These are phyloP conservation scores for Phoebastria nigripes DNA, from an alignment of 2,797 vertebrate genomes.

Conservation along the genomic window DNA sequence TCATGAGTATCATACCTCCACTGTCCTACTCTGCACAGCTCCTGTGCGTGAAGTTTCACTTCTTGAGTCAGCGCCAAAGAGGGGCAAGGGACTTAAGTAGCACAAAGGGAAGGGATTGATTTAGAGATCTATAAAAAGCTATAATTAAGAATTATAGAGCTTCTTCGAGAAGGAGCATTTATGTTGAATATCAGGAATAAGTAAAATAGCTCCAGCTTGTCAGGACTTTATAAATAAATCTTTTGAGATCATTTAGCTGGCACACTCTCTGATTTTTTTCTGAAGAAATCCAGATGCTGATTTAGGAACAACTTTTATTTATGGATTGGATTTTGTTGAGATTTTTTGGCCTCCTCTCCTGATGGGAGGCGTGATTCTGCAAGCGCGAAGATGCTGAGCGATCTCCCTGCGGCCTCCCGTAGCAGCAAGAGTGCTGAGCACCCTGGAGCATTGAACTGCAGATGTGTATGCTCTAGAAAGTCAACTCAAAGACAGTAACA, in stretches of 20 bases:
- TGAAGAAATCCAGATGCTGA: slow-evolving; percentile 43
- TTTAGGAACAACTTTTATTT: slow-evolving; percentile 32
- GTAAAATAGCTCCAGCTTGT: slow-evolving; percentile 16
- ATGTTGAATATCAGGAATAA: slow-evolving; percentile 6
- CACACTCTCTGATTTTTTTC: neutral
- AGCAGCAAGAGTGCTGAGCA: neutral
- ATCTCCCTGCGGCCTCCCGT: neutral
- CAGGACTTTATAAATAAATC: neutral
- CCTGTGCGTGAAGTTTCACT: neutral
- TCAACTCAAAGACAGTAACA: neutral
- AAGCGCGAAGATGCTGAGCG: neutral
- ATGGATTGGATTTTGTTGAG: slow-evolving; percentile 12
- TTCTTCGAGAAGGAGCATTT: neutral
- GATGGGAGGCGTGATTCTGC: neutral
- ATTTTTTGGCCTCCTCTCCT: neutral
- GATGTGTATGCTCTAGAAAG: neutral
- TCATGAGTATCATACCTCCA: neutral
- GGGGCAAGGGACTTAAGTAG: neutral
- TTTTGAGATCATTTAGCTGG: slow-evolving; percentile 14
- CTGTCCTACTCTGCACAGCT: neutral
- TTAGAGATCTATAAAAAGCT: neutral
- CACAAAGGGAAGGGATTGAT: neutral
- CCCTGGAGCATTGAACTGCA: neutral
- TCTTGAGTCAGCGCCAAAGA: neutral
- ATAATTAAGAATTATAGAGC: neutral